Conservation (phyloP, 2,888 invertebrate genomes). For the Dasysyrphus tricinctus region DNA sequence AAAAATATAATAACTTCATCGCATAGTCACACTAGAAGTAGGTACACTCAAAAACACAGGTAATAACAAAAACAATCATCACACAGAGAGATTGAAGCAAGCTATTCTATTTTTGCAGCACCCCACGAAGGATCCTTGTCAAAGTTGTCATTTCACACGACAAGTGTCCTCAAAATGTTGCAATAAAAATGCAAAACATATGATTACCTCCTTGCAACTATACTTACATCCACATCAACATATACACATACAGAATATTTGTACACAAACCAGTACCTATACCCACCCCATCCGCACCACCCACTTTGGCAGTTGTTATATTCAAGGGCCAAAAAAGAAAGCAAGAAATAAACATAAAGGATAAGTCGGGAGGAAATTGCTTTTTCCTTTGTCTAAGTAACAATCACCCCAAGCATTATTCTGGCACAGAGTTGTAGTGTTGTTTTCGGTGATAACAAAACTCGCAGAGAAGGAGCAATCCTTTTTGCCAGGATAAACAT, state of each 20-base stretch:
- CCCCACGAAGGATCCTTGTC: conserved; percentile 60
- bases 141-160: conserved; percentile 73
- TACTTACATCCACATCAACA: conserved; percentile 11
- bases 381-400: conserved; percentile 75
- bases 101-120: conserved; percentile 35
- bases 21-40: conserved; percentile 48
- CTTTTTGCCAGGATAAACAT: conserved; percentile 64
- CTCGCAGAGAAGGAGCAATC: conserved; percentile 62
- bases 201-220: conserved; percentile 71
- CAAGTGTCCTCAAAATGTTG: conserved; percentile 75
- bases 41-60: conserved; percentile 66
- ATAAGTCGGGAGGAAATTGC: conserved; percentile 72
- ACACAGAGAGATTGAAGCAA: not conserved
- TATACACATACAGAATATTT: conserved; percentile 7
- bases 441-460: conserved; percentile 74
- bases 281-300: not conserved
- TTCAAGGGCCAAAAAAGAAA: not conserved
- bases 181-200: conserved; percentile 76
- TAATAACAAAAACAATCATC: conserved; percentile 73
- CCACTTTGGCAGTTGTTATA: conserved; percentile 8
- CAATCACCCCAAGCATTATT: conserved; percentile 68
- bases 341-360: conserved; percentile 43
- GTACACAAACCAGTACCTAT: conserved; percentile 29
- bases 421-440: conserved; percentile 66
- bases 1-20: conserved; percentile 60